phyloP scores from a whole-genome alignment of 2,113 vertebrate genomes.

The Spea bombifrons region DNA sequence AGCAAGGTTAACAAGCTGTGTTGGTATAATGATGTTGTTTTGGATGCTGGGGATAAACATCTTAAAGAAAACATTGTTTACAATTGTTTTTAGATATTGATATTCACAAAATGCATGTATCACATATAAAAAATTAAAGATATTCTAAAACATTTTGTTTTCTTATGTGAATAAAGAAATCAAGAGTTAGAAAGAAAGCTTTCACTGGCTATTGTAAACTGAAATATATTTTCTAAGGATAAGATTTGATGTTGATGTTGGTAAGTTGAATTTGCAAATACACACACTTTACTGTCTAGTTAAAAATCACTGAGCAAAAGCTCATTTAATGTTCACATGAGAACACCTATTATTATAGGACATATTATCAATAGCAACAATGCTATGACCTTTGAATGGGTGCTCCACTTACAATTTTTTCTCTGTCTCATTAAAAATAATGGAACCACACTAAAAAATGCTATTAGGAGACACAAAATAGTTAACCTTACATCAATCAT shows the following conservation, averaged over 20 bases:
- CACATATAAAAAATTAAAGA: too few relatives aligned
- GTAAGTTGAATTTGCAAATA: conserved; percentile 26
- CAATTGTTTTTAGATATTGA: too few relatives aligned
- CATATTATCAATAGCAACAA: conserved; percentile 43
- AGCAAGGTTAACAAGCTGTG: too few relatives aligned
- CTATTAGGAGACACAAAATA: conserved; percentile 19
- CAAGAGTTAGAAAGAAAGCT: background rate
- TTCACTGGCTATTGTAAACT: background rate
- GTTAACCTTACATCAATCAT: conserved; percentile 38
- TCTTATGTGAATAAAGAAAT: conserved; percentile 2
- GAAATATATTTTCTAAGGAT: conserved; percentile 34
- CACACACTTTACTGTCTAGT: conserved; percentile 37
- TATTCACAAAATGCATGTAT: too few relatives aligned
- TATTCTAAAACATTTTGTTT: background rate
- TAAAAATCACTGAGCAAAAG: conserved; percentile 43
- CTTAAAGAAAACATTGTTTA: too few relatives aligned
- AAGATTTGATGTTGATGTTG: conserved; percentile 19
- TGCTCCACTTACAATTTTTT: conserved; percentile 35
- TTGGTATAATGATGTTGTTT: too few relatives aligned
- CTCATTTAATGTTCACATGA: conserved; percentile 38
- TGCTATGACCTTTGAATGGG: conserved; percentile 45
- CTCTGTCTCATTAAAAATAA: conserved; percentile 47
- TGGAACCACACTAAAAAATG: conserved; percentile 26
- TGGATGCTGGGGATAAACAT: too few relatives aligned
- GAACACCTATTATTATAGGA: conserved; percentile 42